phyloP scores from a whole-genome alignment of 1,140 invertebrate species.

The Microvelia longipes region DNA sequence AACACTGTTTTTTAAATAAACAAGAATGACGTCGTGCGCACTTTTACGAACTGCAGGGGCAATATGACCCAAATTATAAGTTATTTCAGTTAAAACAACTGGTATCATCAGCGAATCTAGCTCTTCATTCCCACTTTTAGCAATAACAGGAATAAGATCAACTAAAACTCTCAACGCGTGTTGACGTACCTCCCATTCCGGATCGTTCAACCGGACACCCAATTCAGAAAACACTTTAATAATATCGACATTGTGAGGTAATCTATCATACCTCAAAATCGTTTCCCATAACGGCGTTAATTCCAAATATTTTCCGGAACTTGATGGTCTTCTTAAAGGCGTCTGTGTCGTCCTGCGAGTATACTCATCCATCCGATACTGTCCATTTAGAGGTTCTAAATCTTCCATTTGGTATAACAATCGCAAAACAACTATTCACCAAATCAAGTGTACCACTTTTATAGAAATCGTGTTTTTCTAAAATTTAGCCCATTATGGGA shows the following conservation, averaged over 20 bases:
- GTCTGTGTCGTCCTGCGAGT: constrained; percentile 10
- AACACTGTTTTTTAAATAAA: constrained; percentile 43
- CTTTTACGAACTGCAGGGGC: constrained; percentile 60
- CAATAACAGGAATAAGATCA: constrained; percentile 52
- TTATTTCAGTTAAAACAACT: constrained; percentile 42
- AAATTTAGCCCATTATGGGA: no score
- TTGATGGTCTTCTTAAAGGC: constrained; percentile 23
- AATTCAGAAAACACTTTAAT: constrained; percentile 48
- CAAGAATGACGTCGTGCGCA: constrained; percentile 48
- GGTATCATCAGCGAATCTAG: constrained; percentile 42
- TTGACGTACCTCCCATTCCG: constrained; percentile 63
- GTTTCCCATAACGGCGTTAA: constrained; percentile 61
- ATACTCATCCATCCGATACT: constrained; percentile 8
- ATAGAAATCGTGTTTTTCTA: no score
- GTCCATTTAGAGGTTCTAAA: constrained; percentile 1
- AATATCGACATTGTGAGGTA: constrained; percentile 43
- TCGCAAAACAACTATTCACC: no score
- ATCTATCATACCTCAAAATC: constrained; percentile 39
- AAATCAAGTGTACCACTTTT: no score
- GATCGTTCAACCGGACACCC: constrained; percentile 49
- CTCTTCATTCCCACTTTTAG: constrained; percentile 28
- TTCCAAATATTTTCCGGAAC: constrained; percentile 32
- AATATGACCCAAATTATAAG: constrained; percentile 54
- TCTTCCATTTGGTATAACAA: no score
- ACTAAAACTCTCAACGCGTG: constrained; percentile 57